These are phyloP conservation scores for Thalassarche chlororhynchos DNA, from an alignment of 2,113 vertebrate species.

Conservation along the genomic window DNA sequence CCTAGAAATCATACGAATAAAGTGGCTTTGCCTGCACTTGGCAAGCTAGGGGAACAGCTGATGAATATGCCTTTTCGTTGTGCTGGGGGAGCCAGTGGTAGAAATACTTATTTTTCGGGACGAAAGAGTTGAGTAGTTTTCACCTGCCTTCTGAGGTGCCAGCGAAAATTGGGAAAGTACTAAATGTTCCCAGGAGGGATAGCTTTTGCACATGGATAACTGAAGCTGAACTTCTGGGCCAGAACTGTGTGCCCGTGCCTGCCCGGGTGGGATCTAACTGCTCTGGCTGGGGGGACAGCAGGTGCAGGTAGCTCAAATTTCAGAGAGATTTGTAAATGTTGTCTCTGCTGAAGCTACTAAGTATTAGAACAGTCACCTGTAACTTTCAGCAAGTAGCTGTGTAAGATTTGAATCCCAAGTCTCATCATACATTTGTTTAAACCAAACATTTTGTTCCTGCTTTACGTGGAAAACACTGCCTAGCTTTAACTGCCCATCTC, in stretches of 20 bases:
- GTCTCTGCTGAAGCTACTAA: not conserved
- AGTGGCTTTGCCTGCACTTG: not conserved
- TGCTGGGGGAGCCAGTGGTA: not conserved
- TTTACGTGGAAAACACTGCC: not conserved
- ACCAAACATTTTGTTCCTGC: not conserved
- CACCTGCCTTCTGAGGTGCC: not conserved
- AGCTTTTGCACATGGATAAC: not conserved
- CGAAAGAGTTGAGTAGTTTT: not conserved
- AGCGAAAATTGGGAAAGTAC: not conserved
- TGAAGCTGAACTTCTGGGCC: not conserved
- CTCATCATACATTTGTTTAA: not conserved
- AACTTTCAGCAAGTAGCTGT: not conserved
- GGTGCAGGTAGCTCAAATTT: not conserved
- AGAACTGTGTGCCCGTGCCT: rapidly evolving
- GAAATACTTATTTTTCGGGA: not conserved
- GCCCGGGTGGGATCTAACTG: rapidly evolving
- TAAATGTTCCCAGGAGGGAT: not conserved
- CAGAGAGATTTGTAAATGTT: not conserved
- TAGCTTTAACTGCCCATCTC: not conserved
- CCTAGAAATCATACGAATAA: rapidly evolving
- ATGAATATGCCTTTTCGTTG: not conserved
- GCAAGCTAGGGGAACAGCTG: too few relatives aligned
- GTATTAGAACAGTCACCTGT: not conserved
- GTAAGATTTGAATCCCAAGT: not conserved
- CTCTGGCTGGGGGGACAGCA: not conserved